A percentile compares a stretch with the other conserved stretches of the same genome.
phyloP scores from a whole-genome alignment of 2,888 invertebrate species.

The Pediacus dermestoides region DNA sequence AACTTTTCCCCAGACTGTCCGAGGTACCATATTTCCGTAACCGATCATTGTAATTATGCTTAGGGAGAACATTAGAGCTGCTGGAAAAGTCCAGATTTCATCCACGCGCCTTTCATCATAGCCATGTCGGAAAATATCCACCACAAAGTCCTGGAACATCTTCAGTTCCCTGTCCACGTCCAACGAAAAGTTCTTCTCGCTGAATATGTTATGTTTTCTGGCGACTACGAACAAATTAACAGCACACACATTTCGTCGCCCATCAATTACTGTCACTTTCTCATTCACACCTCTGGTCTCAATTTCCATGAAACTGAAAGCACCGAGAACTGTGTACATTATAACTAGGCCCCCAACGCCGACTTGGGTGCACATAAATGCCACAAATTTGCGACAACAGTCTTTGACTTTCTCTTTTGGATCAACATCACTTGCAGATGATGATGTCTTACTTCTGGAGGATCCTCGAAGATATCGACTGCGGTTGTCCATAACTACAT shows the following conservation, averaged over 20 bases:
- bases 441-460: neutral
- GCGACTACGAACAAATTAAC: slow-evolving; percentile 64
- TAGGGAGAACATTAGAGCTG: slow-evolving; percentile 82
- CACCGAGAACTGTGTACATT: slow-evolving; percentile 82
- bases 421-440: neutral
- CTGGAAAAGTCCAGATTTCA: slow-evolving; percentile 83
- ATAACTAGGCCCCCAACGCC: slow-evolving; percentile 86
- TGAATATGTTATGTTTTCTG: slow-evolving; percentile 64
- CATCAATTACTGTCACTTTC: slow-evolving; percentile 22
- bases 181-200: slow-evolving; percentile 60
- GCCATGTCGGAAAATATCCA: slow-evolving; percentile 59
- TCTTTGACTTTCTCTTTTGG: slow-evolving; percentile 76
- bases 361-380: slow-evolving; percentile 90
- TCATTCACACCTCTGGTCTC: slow-evolving; percentile 49
- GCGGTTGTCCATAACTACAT: no score
- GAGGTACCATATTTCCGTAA: slow-evolving; percentile 82
- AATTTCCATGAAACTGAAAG: slow-evolving; percentile 74
- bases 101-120: slow-evolving; percentile 67
- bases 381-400: slow-evolving; percentile 79
- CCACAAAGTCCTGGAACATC: slow-evolving; percentile 67
- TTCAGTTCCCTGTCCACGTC: slow-evolving; percentile 61
- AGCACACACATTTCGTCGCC: slow-evolving; percentile 57
- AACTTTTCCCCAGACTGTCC: slow-evolving; percentile 78
- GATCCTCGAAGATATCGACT: no score
- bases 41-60: slow-evolving; percentile 92